Evolutionary conservation across 2,888 invertebrate species (phyloP).

Genomic region (Eupithecia subumbrata): DNA sequence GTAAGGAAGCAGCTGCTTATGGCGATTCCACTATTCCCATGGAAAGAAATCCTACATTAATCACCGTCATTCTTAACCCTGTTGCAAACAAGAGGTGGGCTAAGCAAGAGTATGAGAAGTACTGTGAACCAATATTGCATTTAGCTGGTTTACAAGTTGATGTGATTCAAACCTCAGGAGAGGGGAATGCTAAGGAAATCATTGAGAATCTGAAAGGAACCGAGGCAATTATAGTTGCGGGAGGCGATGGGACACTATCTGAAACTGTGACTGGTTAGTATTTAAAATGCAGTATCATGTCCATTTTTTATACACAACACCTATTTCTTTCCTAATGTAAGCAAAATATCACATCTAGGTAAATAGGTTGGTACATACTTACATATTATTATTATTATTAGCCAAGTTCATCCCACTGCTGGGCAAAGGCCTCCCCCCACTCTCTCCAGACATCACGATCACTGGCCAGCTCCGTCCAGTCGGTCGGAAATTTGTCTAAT

Average conservation of each 20-base stretch:
- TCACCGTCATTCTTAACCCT: conserved; percentile 96
- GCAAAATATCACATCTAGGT: background rate
- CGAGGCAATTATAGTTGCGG: conserved; percentile 95
- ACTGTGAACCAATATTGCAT: conserved; percentile 96
- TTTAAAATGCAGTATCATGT: too few relatives aligned
- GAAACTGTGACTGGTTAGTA: conserved; percentile 89
- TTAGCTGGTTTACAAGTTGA: conserved; percentile 90
- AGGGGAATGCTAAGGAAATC: conserved; percentile 93
- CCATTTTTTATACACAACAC: too few relatives aligned
- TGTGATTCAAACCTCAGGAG: conserved; percentile 90
- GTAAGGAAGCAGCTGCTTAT: conserved; percentile 89
- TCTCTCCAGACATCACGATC: too few relatives aligned
- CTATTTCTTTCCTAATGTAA: background rate
- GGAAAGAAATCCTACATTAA: conserved; percentile 86
- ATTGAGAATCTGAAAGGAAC: conserved; percentile 90
- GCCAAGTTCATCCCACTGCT: too few relatives aligned
- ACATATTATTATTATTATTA: too few relatives aligned
- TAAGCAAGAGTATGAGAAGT: conserved; percentile 91
- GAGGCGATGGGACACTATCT: conserved; percentile 96
- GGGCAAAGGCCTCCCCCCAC: too few relatives aligned
- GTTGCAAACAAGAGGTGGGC: conserved; percentile 92
- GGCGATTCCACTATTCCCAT: conserved; percentile 86
- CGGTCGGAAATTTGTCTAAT: too few relatives aligned
- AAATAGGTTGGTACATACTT: background rate
- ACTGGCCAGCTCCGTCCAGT: too few relatives aligned